phyloP scores from a whole-genome alignment of 1,140 invertebrate species.

The Drosophila sp. region DNA sequence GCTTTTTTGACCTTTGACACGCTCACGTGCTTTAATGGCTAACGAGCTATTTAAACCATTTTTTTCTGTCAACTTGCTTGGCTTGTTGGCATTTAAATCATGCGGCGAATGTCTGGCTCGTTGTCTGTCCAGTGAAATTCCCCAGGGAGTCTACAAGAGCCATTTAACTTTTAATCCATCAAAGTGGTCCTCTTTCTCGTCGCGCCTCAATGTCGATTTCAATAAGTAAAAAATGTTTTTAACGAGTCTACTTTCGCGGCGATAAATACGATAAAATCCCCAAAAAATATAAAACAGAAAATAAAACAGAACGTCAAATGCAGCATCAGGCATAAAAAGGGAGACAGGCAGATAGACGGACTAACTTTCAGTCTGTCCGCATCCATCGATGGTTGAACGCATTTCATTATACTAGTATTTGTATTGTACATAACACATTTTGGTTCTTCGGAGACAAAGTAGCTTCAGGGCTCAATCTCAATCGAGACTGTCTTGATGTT shows the following conservation, averaged over 20 bases:
- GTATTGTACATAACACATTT: slow-evolving; percentile 54
- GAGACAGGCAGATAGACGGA: slow-evolving; percentile 28
- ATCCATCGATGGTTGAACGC: slow-evolving; percentile 56
- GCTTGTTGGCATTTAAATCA: slow-evolving; percentile 29
- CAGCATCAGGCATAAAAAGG: slow-evolving; percentile 22
- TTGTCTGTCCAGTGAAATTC: slow-evolving; percentile 24
- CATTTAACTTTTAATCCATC: slow-evolving; percentile 79
- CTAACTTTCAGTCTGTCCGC: slow-evolving; percentile 34
- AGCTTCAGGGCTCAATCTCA: slow-evolving; percentile 22
- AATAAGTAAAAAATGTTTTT: slow-evolving; percentile 63
- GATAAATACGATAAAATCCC: slow-evolving; percentile 12
- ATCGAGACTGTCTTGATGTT: slow-evolving; percentile 16
- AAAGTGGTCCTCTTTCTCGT: slow-evolving; percentile 52
- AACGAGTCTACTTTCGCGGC: slow-evolving; percentile 31
- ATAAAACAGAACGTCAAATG: slow-evolving; percentile 27
- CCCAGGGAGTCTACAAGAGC: slow-evolving; percentile 36
- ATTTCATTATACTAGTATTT: slow-evolving; percentile 57
- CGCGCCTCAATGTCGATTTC: slow-evolving; percentile 37
- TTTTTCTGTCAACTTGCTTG: slow-evolving; percentile 32
- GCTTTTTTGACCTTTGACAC: slow-evolving; percentile 22
- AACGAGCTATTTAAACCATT: slow-evolving; percentile 6
- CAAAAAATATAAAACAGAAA: slow-evolving; percentile 22
- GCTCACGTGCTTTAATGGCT: slow-evolving; percentile 21
- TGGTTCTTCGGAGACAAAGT: slow-evolving; percentile 38
- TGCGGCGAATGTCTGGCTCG: slow-evolving; percentile 22